Evolutionary conservation across 1,140 invertebrate genomes (phyloP).

Genomic region (Lamellibrachia luymesi): DNA sequence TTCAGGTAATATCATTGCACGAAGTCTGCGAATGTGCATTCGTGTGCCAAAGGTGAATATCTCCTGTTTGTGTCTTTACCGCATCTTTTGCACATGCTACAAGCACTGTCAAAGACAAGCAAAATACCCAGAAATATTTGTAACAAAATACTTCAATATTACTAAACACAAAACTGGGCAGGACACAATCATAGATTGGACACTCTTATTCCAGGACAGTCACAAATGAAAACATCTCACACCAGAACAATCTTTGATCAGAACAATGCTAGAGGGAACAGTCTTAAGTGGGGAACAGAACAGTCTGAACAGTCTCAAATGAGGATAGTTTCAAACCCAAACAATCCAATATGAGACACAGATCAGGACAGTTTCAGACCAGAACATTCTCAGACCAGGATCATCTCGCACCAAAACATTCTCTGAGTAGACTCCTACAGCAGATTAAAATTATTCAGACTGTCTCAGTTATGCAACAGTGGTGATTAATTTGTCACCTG

Average conservation of each 20-base stretch:
- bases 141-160: neutral
- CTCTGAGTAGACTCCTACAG: neutral
- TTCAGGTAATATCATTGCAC: neutral
- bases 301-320: neutral
- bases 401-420: neutral
- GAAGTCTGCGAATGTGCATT: neutral
- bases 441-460: neutral
- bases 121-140: neutral
- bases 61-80: neutral
- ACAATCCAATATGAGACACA: neutral
- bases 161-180: neutral
- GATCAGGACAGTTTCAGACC: neutral
- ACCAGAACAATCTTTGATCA: neutral
- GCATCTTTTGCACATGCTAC: neutral
- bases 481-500: neutral
- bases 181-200: too few species aligned
- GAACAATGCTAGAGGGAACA: neutral
- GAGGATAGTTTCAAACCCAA: neutral
- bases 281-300: neutral
- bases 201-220: too few species aligned
- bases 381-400: neutral
- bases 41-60: neutral
- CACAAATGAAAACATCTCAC: too few species aligned
- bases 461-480: neutral
- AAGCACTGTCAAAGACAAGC: neutral